Percentiles rank a stretch among this genome's conserved stretches.
phyloP scores from a whole-genome alignment of 2,113 vertebrate genomes.

The Scatophagus argus region DNA sequence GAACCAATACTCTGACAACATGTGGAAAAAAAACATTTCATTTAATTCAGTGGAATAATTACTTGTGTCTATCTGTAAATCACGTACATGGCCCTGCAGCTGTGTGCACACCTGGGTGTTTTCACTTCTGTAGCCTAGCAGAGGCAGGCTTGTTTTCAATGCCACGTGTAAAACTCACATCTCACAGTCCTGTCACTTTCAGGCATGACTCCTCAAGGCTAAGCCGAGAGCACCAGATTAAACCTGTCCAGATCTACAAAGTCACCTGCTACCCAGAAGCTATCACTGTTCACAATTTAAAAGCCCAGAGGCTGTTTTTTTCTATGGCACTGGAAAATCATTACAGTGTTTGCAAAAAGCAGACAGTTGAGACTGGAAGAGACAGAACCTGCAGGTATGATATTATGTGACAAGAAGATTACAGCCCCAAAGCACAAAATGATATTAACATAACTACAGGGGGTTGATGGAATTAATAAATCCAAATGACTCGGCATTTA shows the following conservation, averaged over 20 bases:
- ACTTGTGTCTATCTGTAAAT: background rate
- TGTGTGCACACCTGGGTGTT: slow-evolving; percentile 19
- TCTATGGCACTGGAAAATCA: slow-evolving; percentile 32
- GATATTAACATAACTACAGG: slow-evolving; percentile 41
- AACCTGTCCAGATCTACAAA: slow-evolving; percentile 48
- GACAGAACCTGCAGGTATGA: slow-evolving; percentile 47
- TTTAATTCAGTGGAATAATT: background rate
- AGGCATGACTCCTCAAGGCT: slow-evolving; percentile 28
- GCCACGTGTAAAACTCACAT: slow-evolving; percentile 17
- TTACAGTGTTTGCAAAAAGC: slow-evolving; percentile 43
- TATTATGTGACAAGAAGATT: slow-evolving; percentile 10
- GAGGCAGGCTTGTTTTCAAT: slow-evolving; percentile 25
- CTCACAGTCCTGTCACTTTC: slow-evolving; percentile 4
- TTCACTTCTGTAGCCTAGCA: slow-evolving; percentile 5
- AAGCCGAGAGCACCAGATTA: slow-evolving; percentile 37
- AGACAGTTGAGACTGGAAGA: slow-evolving; percentile 35
- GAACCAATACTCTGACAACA: too few relatives aligned
- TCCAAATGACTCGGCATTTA: slow-evolving; percentile 43
- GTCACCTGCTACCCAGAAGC: slow-evolving; percentile 51
- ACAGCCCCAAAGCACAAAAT: slow-evolving; percentile 8
- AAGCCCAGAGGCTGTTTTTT: slow-evolving; percentile 33
- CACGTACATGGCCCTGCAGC: background rate
- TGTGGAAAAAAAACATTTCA: background rate
- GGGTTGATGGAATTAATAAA: slow-evolving; percentile 40
- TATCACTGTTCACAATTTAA: slow-evolving; percentile 8